phyloP scores from a whole-genome alignment of 2,113 vertebrate species.

The Sphyrna mokarran region DNA sequence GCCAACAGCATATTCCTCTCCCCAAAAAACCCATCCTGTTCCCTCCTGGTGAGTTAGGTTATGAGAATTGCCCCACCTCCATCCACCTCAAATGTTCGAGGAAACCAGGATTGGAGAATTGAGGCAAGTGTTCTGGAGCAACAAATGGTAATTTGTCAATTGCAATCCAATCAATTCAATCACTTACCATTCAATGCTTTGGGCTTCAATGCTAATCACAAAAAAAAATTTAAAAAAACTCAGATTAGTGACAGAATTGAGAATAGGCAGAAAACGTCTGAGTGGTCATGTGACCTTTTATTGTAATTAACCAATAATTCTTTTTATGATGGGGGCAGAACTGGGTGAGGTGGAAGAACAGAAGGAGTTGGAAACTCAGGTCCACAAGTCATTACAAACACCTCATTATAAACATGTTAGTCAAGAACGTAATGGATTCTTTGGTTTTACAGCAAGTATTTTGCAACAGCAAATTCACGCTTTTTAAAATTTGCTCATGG shows the following conservation, averaged over 20 bases:
- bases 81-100: not conserved
- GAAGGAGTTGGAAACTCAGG: not conserved
- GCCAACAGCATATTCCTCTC: not conserved
- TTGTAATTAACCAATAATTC: not conserved
- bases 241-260: not conserved
- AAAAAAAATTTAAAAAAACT: not conserved
- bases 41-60: not conserved
- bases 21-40: too few species aligned
- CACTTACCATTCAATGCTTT: not conserved
- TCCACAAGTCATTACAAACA: not conserved
- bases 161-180: not conserved
- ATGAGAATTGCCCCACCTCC: not conserved
- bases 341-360: not conserved
- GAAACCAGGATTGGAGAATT: not conserved
- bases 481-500: not conserved
- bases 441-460: not conserved
- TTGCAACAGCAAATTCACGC: not conserved
- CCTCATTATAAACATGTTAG: not conserved
- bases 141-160: not conserved
- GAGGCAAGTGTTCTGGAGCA: not conserved
- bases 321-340: not conserved
- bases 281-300: not conserved
- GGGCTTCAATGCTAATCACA: not conserved
- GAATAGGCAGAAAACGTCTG: not conserved
- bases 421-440: not conserved